These are phyloP conservation scores for Festucalex cinctus DNA, from an alignment of 2,113 vertebrate species.

Conservation along the genomic window DNA sequence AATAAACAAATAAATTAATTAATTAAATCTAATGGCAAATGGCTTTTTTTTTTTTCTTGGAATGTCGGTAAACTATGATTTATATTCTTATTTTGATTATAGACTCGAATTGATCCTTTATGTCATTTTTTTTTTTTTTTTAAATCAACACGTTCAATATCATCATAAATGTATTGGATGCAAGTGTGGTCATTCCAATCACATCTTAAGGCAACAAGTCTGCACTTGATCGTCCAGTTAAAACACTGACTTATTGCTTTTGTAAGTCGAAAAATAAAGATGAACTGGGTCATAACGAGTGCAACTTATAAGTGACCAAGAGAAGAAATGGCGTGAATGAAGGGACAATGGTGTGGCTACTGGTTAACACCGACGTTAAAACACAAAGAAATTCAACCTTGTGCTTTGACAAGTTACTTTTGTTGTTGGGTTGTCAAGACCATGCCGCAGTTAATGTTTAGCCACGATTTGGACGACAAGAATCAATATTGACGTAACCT, in stretches of 20 bases:
- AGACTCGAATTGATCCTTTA: no score
- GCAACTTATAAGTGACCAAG: not conserved
- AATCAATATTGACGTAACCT: slow-evolving; percentile 58
- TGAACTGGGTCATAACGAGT: not conserved
- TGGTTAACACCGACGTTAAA: slow-evolving; percentile 9
- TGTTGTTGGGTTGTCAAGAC: not conserved
- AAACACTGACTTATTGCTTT: not conserved
- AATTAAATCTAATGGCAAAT: no score
- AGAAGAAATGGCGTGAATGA: not conserved
- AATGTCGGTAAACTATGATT: no score
- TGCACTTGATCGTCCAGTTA: not conserved
- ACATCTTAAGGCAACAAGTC: slow-evolving; percentile 17
- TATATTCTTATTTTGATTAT: no score
- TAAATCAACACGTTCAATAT: not conserved
- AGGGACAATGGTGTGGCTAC: slow-evolving; percentile 20
- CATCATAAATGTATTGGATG: not conserved
- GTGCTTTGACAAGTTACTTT: not conserved
- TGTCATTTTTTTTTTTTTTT: no score
- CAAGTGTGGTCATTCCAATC: not conserved
- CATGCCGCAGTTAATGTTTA: slow-evolving; percentile 55
- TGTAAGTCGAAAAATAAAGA: not conserved
- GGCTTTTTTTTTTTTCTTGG: no score
- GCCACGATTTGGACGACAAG: slow-evolving; percentile 26
- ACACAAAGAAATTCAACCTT: not conserved
- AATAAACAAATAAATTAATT: no score